Percentiles rank a stretch among this genome's conserved stretches.
These are phyloP conservation scores for Perca fluviatilis DNA, from an alignment of 2,113 vertebrate species.

Conservation along the genomic window DNA sequence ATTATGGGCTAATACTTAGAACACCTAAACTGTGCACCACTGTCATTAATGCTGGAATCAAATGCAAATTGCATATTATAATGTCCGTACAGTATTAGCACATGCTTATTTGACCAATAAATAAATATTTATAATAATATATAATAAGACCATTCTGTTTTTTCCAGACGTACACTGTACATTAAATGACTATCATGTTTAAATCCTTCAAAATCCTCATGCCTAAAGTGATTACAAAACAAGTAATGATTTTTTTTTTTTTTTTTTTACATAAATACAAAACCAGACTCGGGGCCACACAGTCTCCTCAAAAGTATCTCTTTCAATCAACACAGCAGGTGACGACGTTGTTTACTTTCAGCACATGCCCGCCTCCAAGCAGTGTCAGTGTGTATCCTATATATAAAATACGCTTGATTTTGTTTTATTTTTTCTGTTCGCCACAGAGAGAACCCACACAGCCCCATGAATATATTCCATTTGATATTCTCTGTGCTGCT, in stretches of 20 bases:
- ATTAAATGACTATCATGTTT: background rate
- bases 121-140: background rate
- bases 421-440: slow-evolving; percentile 17
- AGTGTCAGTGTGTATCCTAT: slow-evolving; percentile 29
- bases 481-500: slow-evolving; percentile 76
- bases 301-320: background rate
- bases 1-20: background rate
- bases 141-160: background rate
- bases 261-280: background rate
- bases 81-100: background rate
- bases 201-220: background rate
- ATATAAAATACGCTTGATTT: slow-evolving; percentile 53
- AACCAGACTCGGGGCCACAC: background rate
- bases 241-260: background rate
- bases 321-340: background rate
- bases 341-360: background rate
- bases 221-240: slow-evolving; percentile 4
- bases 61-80: background rate
- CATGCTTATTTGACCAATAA: no score
- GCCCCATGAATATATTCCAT: slow-evolving; percentile 78
- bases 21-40: background rate
- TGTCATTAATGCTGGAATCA: background rate
- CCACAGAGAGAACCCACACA: slow-evolving; percentile 53
- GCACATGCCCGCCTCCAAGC: slow-evolving; percentile 22
- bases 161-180: background rate